Percentiles rank a stretch among this genome's conserved stretches.
Conservation (phyloP, 2,113 vertebrate genomes). For the Malurus melanocephalus region DNA sequence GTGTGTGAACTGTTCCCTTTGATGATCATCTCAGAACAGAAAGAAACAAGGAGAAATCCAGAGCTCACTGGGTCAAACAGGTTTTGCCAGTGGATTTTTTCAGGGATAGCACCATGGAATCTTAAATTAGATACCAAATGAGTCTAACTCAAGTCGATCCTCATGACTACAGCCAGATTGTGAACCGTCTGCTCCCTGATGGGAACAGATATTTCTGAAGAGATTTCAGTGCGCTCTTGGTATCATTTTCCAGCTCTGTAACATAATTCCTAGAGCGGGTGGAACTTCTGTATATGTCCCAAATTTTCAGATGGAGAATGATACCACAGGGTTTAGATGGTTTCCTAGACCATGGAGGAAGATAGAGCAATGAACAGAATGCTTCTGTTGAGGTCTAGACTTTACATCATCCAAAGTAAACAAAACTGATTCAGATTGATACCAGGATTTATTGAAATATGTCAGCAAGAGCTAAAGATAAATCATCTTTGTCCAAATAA, state of each 20-base stretch:
- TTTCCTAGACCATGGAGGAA: neutral
- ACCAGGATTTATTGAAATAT: neutral
- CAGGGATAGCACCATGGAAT: neutral
- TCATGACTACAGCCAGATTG: neutral
- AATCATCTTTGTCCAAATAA: neutral
- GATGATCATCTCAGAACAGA: neutral
- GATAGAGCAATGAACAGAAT: neutral
- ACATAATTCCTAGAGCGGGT: neutral
- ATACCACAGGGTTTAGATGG: neutral
- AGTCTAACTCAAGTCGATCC: neutral
- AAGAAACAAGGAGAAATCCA: neutral
- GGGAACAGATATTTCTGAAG: neutral
- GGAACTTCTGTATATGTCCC: neutral
- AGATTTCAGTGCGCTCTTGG: neutral
- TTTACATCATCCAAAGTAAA: neutral
- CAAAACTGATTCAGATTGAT: neutral
- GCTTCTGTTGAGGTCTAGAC: neutral
- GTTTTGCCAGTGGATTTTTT: neutral
- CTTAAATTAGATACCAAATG: neutral
- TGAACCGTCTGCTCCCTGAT: neutral
- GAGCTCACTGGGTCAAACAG: neutral
- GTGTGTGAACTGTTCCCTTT: neutral
- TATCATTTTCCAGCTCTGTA: neutral
- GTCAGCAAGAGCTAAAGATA: neutral
- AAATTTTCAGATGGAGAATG: neutral